Evolutionary conservation across 64 coral and sea anemone genomes (phyloP), one percentile per base, ranked within the genome.

Genomic region (Porites lutea): DNA sequence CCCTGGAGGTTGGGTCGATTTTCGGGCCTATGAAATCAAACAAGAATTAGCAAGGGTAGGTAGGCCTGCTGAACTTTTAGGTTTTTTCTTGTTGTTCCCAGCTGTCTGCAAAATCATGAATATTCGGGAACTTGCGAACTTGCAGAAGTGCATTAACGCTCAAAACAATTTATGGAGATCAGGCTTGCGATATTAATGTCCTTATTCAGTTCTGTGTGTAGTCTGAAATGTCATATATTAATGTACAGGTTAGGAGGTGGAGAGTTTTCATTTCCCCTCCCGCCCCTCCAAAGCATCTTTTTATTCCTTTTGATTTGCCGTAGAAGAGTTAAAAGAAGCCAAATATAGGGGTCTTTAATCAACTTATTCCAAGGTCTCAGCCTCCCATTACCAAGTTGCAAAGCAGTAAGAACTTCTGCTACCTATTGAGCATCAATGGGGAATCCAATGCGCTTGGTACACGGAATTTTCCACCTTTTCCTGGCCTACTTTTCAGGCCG

Each of bases 31-130:
- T 13, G 59, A 86, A 8, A 87, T 92, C 15, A 6, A 52, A n/a
- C 58, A 69, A 57, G 91, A 92, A 46, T 65, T 92, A 6, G 20
- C 81, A 5, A 43, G 64, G 82, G 91, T 92, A 65, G 86, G 43
- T 69, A 37, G 27, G 27, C 27, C 27, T 37, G 27, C 27, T 37
- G 27, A 37, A 37, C 27, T 37, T 37, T 37, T 37, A 37, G 27
- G 27, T 37, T 37, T 37, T 37, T 37, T 37, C 27, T 37, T 37
- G 27, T 37, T 37, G 27, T 37, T 37, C 27, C 27, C 27, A 37
- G 27, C 27, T 37, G 27, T 37, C 27, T 37, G 27, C 27, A 37
- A 37, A 37, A 37, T 37, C 27, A 37, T 1, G 27, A 37, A 37
- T 37, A 37, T 0, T 37, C 27, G 27, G 27, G 27, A 37, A 37